Evolutionary conservation across 2,797 vertebrate genomes (phyloP).

Genomic region (Gambusia yucatana): DNA sequence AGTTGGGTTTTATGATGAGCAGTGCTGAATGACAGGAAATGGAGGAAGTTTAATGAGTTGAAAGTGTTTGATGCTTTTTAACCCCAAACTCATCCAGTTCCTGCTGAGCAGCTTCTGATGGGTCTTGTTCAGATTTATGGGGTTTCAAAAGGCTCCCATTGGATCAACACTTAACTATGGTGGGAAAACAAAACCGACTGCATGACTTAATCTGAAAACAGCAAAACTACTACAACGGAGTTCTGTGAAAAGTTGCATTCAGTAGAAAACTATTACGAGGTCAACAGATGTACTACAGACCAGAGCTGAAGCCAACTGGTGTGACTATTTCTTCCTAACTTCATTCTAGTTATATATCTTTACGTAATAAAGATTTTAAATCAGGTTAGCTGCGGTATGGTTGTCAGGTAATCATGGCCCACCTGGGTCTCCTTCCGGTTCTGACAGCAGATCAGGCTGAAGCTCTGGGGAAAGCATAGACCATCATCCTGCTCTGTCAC

Average conservation of each 20-base stretch:
- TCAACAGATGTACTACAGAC: not conserved
- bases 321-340: not conserved
- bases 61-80: conserved; percentile 32
- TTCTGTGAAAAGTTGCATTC: not conserved
- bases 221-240: not conserved
- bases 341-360: not conserved
- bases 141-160: not conserved
- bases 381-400: not conserved
- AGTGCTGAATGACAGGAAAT: conserved; percentile 54
- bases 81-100: conserved; percentile 53
- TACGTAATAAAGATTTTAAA: not conserved
- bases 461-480: not conserved
- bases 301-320: not conserved
- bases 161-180: not conserved
- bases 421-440: not conserved
- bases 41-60: conserved; percentile 52
- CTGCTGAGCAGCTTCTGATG: conserved; percentile 15
- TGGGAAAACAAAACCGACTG: not conserved
- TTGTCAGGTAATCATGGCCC: not conserved
- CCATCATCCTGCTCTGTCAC: not conserved
- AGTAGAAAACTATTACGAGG: not conserved
- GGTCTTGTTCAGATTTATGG: not conserved
- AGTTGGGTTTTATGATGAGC: conserved; percentile 17
- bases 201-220: not conserved
- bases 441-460: not conserved